Evolutionary conservation across 2,113 vertebrate genomes (phyloP), one percentile per base, ranked within the genome.

Genomic region (Columba janthina): DNA sequence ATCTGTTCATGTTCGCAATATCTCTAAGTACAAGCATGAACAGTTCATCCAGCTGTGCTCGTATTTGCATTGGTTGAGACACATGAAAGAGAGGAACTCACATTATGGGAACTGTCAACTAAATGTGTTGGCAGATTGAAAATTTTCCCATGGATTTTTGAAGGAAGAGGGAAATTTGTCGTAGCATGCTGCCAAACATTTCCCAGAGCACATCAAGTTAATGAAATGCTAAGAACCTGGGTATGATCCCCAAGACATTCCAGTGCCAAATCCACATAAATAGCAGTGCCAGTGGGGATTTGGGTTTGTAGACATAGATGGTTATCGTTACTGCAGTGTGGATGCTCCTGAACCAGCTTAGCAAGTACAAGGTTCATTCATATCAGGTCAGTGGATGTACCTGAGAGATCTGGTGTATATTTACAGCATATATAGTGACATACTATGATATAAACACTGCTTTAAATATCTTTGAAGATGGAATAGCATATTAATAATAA

Each of bases 391-490:
- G 32, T 54, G 78, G 38, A 78, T 60, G 22, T 48, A 53, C n/a
- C 51, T 38, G 66, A 46, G 50, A 92, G 64, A 54, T 83, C 40
- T 32, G 42, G 13, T 44, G 24, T 76, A 12, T 62, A 69, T 74
- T 83, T 88, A 46, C 17, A 54, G 36, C 69, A 34, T 56, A 92
- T 67, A 74, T 34, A 85, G 24, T 72, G 34, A 66, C 40, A 82
- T 58, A 25, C 24, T 71, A 22, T 62, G 67, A 91, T 54, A 58
- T 21, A 20, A 4, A 50, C 32, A 32, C 38, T 85, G 36, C 34
- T 89, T 89, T 78, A 95, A 94, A 91, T 91, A 50, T 42, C 57
- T 89, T 89, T 92, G 74, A 94, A 85, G 58, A 40, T 57, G 25
- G 72, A 50, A 58, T 65, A 69, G 36, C 3, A 1, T 72, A 56